Evolutionary conservation across 1,140 invertebrate species (phyloP), one percentile per base, ranked within the genome.

Genomic region (Drosophila sechellia): DNA sequence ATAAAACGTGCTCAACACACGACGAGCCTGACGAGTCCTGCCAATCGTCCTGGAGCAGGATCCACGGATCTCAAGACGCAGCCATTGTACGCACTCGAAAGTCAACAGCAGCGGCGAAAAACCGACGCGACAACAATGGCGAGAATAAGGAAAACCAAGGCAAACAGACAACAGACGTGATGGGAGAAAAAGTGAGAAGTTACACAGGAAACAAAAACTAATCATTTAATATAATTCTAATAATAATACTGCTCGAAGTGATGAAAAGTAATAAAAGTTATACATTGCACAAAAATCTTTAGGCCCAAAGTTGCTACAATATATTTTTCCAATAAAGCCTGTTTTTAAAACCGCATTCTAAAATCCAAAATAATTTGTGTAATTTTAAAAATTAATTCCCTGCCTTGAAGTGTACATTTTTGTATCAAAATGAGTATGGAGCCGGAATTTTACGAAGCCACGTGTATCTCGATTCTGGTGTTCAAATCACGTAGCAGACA

Each of bases 401-500:
- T 20, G 0, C 25, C 5, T 34, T n/a, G 5, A n/a, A 34, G 17
- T 42, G 10, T 20, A 58, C 6, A 11, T 22, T 11, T 20, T 35
- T 52, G 54, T 57, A 56, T 17, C 49, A 74, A 75, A 76, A 59
- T 50, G 43, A 73, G 49, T 35, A 57, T 43, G 43, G 58, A 72
- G 77, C 59, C 45, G 76, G 43, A 43, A 40, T 50, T 77, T 72
- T 84, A 70, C 6, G 75, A 66, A 35, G 83, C 69, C 52, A 81
- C 78, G 81, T 86, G 81, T 75, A 39, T 45, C 56, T 54, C 46
- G 40, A 59, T 72, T 87, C 79, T 58, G 52, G 73, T 43, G 79
- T 72, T 58, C 77, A 80, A 87, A 89, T 89, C 84, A 89, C 84
- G 84, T 89, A 84, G 77, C 79, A 90, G 73, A 77, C 84, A 84